Conservation (phyloP, 1,140 invertebrate species). For the Wiebesia pumilae region DNA sequence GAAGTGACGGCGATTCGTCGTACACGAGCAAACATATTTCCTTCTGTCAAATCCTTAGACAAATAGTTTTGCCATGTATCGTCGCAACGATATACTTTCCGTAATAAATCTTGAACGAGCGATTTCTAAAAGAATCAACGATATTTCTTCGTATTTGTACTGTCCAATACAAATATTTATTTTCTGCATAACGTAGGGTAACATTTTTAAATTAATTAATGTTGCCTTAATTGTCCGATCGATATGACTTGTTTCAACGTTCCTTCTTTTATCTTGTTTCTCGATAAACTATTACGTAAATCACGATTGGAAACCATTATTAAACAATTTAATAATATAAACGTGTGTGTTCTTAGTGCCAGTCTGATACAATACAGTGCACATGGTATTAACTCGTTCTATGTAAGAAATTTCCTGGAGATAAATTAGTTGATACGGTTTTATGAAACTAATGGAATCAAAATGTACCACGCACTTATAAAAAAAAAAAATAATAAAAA, state of each 20-base stretch:
- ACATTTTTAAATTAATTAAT: conserved; percentile 11
- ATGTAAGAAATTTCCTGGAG: not conserved
- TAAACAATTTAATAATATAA: conserved; percentile 13
- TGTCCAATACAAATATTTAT: not conserved
- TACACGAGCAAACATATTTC: not conserved
- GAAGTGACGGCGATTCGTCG: not conserved
- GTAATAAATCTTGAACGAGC: not conserved
- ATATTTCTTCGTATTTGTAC: not conserved
- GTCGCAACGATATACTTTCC: not conserved
- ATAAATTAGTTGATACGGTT: conserved; percentile 11
- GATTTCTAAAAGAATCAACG: not conserved
- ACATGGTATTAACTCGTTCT: not conserved
- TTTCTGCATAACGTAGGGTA: not conserved
- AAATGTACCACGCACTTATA: not conserved
- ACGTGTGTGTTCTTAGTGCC: not conserved
- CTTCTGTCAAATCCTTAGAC: not conserved
- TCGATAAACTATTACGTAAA: not conserved
- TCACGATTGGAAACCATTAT: conserved; percentile 7
- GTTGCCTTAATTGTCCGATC: not conserved
- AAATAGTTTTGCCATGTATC: not conserved
- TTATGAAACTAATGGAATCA: conserved; percentile 9
- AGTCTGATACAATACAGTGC: not conserved
- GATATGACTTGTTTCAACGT: not conserved
- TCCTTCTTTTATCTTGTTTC: not conserved
- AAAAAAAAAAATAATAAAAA: too few relatives aligned